Base-by-base conservation (phyloP, 2,113 vertebrate species). In the Setophaga petechia region DNA sequence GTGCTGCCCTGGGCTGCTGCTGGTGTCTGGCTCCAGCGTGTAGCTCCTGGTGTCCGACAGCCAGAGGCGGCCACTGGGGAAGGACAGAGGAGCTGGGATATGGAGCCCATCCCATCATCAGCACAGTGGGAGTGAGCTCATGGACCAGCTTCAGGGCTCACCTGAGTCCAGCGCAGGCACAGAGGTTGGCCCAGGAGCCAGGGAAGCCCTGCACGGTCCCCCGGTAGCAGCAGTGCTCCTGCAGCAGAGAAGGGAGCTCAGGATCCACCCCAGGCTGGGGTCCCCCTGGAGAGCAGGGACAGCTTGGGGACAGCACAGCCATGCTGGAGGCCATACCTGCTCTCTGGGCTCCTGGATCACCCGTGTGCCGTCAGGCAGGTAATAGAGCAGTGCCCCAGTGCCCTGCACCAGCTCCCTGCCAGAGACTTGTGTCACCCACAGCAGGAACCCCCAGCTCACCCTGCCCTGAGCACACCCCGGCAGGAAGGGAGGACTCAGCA, bases 191-290 rank as follows among this genome's bases (percentile, higher is more conserved):
- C 95, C 98, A 97, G 79, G 99, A 99, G 43, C 88, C 33, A 0
- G 95, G 86, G 16, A 95, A 97, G 9, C 98, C 98, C 72, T 4
- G 80, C 21, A 98, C 97, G 0, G 28, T 91, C 19, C 99, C 99
- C 15, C 97, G 98, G 91, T 99, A 99, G 95, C 98, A 99, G 96
- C 99, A 99, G 75, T 98, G 98, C 24, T 94, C 97, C 99, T 99
- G 90, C 3, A 88, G 93, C 35, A 89, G 43, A 94, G 58, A 83
- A 18, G 1, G 37, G 19, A 27, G 10, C 12, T 63, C n/a, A 77
- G 30, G 31, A 54, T 23, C 21, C 39, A 51, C n/a, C 18, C 98
- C 94, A 2, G 20, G 15, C 21, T 18, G 30, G 51, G 31, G 41
- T 23, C 11, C 15, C 62, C 39, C 11, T 1, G 1, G 51, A 37